These are phyloP conservation scores for Orchesella cincta DNA, from an alignment of 1,140 invertebrate genomes.

Conservation along the genomic window DNA sequence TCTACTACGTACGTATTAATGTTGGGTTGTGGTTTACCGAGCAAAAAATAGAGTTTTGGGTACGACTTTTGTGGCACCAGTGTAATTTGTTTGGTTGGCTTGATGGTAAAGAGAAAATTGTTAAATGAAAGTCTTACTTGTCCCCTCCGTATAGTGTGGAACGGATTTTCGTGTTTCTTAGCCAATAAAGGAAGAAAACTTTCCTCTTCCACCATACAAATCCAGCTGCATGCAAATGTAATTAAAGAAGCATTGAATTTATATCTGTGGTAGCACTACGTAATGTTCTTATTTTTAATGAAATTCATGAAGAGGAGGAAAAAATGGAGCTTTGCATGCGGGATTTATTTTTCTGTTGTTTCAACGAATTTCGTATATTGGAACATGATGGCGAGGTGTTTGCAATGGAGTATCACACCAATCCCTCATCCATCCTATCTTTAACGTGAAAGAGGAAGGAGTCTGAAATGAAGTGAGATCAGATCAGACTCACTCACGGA, in stretches of 20 bases:
- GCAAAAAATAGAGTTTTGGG: no score
- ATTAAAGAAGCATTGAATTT: slow-evolving; percentile 12
- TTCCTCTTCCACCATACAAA: background rate
- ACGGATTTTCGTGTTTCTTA: no score
- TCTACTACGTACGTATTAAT: no score
- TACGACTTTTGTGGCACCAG: background rate
- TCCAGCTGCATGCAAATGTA: slow-evolving; percentile 1
- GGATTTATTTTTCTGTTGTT: background rate
- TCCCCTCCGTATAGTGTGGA: no score
- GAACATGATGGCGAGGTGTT: no score
- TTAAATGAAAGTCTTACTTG: no score
- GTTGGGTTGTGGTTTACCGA: no score
- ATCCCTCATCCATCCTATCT: no score
- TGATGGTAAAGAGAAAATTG: background rate
- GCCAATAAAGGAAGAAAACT: no score
- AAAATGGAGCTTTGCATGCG: background rate
- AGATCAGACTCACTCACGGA: background rate
- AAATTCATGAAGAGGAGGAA: background rate
- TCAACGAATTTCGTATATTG: background rate
- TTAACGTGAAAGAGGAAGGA: no score
- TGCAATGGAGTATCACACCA: no score
- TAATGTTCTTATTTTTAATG: background rate
- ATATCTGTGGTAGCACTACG: background rate
- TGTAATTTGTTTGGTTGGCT: background rate
- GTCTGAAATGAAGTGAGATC: background rate